phyloP scores from a whole-genome alignment of 2,888 invertebrate species.

The Chrysodeixis includens region DNA sequence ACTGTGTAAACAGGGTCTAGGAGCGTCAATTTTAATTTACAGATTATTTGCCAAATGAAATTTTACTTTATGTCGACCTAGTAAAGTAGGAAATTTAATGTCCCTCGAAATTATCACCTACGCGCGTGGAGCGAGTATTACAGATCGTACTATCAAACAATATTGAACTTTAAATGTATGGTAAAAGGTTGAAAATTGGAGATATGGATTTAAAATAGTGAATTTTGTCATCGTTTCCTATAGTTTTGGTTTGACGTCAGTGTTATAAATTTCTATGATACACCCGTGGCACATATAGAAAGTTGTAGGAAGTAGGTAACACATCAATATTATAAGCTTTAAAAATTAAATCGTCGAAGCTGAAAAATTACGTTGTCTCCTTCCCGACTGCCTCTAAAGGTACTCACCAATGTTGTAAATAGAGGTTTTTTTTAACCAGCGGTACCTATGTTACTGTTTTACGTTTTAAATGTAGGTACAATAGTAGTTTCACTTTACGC shows the following conservation, averaged over 20 bases:
- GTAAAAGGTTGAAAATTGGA: background rate
- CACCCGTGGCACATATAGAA: conserved; percentile 30
- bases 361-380: no score
- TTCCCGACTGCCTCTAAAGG: background rate
- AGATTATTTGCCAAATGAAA: no score
- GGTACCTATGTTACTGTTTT: no score
- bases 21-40: no score
- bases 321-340: background rate
- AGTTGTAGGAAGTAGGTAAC: conserved; percentile 26
- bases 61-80: no score
- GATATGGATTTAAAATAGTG: background rate
- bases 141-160: background rate
- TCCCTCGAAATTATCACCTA: background rate
- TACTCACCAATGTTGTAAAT: no score
- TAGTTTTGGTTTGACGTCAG: conserved; percentile 13
- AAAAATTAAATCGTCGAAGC: no score
- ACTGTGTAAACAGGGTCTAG: no score
- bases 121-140: conserved; percentile 43
- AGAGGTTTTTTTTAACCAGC: no score
- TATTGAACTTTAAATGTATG: accelerated
- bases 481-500: no score
- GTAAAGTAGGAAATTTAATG: background rate
- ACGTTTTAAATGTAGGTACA: no score
- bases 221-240: conserved; percentile 26
- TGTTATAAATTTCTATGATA: conserved; percentile 25